Evolutionary conservation across 2,888 invertebrate genomes (phyloP).

Genomic region (Miltochrista miniata): DNA sequence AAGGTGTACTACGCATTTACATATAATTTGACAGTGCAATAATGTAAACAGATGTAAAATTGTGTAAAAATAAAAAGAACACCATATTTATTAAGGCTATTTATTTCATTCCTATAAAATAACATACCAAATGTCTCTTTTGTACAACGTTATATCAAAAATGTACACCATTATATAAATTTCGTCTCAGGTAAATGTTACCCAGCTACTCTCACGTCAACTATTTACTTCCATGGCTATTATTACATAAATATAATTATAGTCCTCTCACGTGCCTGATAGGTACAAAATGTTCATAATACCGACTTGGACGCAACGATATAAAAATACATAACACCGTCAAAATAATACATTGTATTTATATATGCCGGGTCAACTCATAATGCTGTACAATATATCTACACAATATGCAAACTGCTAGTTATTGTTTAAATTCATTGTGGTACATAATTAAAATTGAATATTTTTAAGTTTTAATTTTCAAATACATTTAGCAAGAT

Average conservation of each 20-base stretch:
- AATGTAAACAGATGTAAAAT: too few species aligned
- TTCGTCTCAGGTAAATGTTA: constrained; percentile 82
- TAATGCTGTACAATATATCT: constrained; percentile 74
- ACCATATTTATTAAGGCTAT: constrained; percentile 79
- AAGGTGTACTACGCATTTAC: too few species aligned
- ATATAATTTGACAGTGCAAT: too few species aligned
- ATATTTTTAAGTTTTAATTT: constrained; percentile 29
- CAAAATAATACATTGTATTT: constrained; percentile 27
- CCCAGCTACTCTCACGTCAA: constrained; percentile 72
- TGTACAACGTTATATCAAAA: constrained; percentile 85
- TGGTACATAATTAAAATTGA: constrained; percentile 48
- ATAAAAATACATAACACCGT: constrained; percentile 35
- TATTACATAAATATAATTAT: constrained; percentile 73
- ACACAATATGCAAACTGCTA: constrained; percentile 61
- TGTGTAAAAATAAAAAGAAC: constrained; percentile 39
- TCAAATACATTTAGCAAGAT: constrained; percentile 27
- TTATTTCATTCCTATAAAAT: constrained; percentile 85
- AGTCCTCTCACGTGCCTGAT: constrained; percentile 72
- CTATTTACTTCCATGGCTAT: constrained; percentile 63
- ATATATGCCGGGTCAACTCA: constrained; percentile 31
- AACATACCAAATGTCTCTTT: constrained; percentile 85
- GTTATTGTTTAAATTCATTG: constrained; percentile 52
- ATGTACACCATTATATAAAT: constrained; percentile 84
- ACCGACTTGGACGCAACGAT: constrained; percentile 39
- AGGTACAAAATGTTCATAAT: constrained; percentile 62